Evolutionary conservation across 2,888 invertebrate genomes (phyloP).

Genomic region (Meiosimyza platycephala): DNA sequence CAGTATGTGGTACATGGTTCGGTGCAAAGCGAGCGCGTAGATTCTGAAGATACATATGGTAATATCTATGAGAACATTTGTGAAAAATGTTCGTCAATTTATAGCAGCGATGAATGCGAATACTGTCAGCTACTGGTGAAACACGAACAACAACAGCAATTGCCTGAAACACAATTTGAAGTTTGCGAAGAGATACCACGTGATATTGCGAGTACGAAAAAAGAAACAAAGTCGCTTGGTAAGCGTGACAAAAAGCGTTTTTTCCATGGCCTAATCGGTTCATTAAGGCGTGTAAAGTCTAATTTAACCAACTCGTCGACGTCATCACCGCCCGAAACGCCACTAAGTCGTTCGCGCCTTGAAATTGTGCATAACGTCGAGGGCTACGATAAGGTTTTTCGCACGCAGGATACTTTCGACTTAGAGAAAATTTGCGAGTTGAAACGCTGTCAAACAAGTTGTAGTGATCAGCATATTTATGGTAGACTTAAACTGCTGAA

Average conservation of each 20-base stretch:
- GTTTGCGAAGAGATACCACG: too few species aligned
- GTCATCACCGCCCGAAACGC: constrained; percentile 37
- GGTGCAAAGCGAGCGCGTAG: neutral
- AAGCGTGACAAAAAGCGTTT: constrained; percentile 47
- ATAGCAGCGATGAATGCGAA: constrained; percentile 57
- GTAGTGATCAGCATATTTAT: constrained; percentile 64
- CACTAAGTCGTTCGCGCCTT: constrained; percentile 43
- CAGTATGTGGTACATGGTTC: constrained; percentile 60
- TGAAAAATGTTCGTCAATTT: constrained; percentile 60
- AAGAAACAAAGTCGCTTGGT: constrained; percentile 47
- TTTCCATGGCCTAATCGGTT: constrained; percentile 55
- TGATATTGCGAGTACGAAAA: neutral
- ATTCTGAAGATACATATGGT: constrained; percentile 37
- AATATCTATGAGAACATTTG: constrained; percentile 66
- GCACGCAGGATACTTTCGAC: constrained; percentile 64
- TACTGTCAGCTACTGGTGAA: constrained; percentile 34
- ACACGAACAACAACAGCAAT: too few species aligned
- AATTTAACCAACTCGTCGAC: constrained; percentile 38
- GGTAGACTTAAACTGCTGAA: constrained; percentile 53
- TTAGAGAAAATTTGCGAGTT: constrained; percentile 62
- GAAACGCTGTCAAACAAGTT: constrained; percentile 57
- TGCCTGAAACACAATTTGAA: too few species aligned
- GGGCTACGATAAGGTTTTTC: constrained; percentile 60
- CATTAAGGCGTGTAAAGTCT: constrained; percentile 49
- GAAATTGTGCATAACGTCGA: constrained; percentile 65